Evolutionary conservation across 2,113 vertebrate species (phyloP).

Genomic region (Fulica atra): DNA sequence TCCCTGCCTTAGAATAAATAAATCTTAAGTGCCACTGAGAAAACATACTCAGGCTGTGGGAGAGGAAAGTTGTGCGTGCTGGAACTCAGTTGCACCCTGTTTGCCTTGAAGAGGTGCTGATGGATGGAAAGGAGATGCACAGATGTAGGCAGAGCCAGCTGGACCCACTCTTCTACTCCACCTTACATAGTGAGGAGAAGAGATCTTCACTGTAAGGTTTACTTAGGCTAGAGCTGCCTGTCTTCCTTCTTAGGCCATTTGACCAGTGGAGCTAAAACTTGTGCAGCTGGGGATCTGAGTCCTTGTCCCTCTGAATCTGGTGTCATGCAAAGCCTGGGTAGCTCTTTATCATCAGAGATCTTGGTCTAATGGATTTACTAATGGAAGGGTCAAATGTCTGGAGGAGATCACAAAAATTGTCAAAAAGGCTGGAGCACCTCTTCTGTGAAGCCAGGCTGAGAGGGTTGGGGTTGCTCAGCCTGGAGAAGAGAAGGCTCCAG

Average conservation of each 20-base stretch:
- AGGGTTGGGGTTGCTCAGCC: too few species aligned
- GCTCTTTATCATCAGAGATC: not conserved
- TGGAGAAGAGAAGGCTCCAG: too few species aligned
- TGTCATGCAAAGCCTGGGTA: not conserved
- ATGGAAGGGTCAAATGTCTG: not conserved
- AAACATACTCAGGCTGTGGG: not conserved
- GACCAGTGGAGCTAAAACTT: not conserved
- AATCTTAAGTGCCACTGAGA: not conserved
- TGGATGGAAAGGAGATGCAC: not conserved
- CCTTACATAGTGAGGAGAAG: not conserved
- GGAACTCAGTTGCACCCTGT: not conserved
- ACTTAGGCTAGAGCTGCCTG: not conserved
- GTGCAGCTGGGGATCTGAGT: not conserved
- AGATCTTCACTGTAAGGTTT: not conserved
- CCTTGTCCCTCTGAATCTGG: not conserved
- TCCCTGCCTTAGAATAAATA: conserved; percentile 23
- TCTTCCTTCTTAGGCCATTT: rapidly evolving
- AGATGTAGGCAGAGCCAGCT: not conserved
- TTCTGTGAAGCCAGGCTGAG: too few species aligned
- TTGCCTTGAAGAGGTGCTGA: not conserved
- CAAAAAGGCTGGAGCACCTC: too few species aligned
- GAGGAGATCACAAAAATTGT: too few species aligned
- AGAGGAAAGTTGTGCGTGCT: not conserved
- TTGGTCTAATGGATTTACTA: not conserved
- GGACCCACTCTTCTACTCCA: not conserved